Percentiles rank a stretch among this genome's conserved stretches.
These are phyloP conservation scores for Yponomeuta sedellus DNA, from an alignment of 2,888 invertebrate genomes.

Conservation along the genomic window DNA sequence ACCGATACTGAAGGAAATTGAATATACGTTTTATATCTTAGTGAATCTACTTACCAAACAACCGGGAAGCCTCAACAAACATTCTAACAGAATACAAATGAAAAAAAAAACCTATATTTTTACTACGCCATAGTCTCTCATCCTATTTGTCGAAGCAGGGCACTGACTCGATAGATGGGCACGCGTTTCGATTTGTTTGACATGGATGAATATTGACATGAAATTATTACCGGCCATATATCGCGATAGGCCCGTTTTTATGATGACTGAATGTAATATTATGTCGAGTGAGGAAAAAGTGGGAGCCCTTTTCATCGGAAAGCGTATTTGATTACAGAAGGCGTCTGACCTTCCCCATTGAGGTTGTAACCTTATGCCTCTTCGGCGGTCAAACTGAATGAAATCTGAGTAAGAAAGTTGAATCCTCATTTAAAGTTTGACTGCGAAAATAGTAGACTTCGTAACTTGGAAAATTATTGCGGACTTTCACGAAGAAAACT, in stretches of 20 bases:
- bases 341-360: not conserved
- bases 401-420: not conserved
- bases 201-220: slow-evolving; percentile 47
- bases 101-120: not conserved
- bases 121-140: not conserved
- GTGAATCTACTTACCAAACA: no score
- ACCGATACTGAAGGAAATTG: no score
- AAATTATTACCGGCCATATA: slow-evolving; percentile 50
- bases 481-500: not conserved
- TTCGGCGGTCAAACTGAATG: not conserved
- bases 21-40: no score
- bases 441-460: not conserved
- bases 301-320: slow-evolving; percentile 30
- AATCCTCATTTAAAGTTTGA: not conserved
- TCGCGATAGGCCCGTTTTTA: slow-evolving; percentile 45
- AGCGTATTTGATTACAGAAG: slow-evolving; percentile 2
- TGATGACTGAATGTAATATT: slow-evolving; percentile 48
- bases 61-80: no score
- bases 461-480: not conserved
- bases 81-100: no score
- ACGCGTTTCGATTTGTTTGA: slow-evolving; percentile 59
- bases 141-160: not conserved
- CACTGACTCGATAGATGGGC: slow-evolving; percentile 26
- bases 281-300: slow-evolving; percentile 44
- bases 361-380: not conserved